Evolutionary conservation across 2,888 invertebrate genomes (phyloP).

Genomic region (Phortica magna): DNA sequence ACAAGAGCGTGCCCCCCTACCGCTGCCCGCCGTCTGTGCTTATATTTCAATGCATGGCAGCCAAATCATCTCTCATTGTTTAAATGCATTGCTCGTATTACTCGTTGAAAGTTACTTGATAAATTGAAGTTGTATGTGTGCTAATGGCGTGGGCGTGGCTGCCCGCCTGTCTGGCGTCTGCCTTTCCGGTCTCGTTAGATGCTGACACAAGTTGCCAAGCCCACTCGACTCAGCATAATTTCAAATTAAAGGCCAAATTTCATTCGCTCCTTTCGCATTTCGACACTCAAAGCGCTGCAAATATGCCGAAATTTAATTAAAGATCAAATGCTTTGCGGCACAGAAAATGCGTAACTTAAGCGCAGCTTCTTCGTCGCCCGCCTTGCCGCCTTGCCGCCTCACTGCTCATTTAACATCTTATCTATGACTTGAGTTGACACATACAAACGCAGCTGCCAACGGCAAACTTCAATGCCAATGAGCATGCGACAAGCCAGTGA

Average conservation of each 20-base stretch:
- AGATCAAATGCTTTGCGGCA: constrained; percentile 53
- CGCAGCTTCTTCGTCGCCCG: background rate
- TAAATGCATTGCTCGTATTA: constrained; percentile 33
- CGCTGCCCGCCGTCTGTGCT: background rate
- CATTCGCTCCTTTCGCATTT: constrained; percentile 31
- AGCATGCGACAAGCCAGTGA: background rate
- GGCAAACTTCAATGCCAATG: constrained; percentile 18
- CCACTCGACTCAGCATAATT: constrained; percentile 27
- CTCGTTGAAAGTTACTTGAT: constrained; percentile 26
- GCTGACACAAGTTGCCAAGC: constrained; percentile 6
- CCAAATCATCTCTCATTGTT: constrained; percentile 40
- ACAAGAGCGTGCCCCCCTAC: background rate
- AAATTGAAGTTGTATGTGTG: constrained; percentile 27
- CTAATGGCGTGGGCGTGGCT: constrained; percentile 26
- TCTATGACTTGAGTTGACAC: too few species aligned
- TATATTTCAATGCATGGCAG: background rate
- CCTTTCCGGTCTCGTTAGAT: background rate
- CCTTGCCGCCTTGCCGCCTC: background rate
- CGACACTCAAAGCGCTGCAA: constrained; percentile 13
- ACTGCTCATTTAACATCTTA: background rate
- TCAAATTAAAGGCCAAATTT: constrained; percentile 27
- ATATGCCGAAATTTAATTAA: constrained; percentile 61
- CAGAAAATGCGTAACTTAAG: background rate
- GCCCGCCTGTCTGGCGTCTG: background rate
- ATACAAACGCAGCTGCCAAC: constrained; percentile 9